Evolutionary conservation across 2,113 vertebrate species (phyloP).

Genomic region (Electrona antarctica): DNA sequence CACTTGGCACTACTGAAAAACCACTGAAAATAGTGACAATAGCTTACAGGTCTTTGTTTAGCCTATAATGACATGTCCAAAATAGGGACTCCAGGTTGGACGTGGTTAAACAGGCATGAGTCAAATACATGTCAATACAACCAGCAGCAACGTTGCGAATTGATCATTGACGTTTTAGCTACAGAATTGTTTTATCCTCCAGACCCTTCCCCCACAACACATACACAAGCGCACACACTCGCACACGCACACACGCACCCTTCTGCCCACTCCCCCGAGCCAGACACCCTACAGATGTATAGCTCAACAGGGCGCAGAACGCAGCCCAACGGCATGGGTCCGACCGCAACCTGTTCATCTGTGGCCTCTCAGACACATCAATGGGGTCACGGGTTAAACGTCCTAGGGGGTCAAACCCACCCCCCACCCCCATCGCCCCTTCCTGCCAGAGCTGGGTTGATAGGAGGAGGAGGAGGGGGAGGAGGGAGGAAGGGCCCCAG

Average conservation of each 20-base stretch:
- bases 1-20: too few species aligned
- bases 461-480: slow-evolving; percentile 47
- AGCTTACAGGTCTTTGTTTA: too few species aligned
- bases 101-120: too few species aligned
- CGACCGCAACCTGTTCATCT: slow-evolving; percentile 64
- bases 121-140: too few species aligned
- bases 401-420: slow-evolving; percentile 63
- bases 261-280: not conserved
- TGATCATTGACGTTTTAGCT: not conserved
- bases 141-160: too few species aligned
- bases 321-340: slow-evolving; percentile 33
- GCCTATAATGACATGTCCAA: not conserved
- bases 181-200: not conserved
- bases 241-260: slow-evolving; percentile 14
- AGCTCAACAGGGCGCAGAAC: slow-evolving; percentile 39
- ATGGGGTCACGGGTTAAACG: slow-evolving; percentile 47
- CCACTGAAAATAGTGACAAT: too few species aligned
- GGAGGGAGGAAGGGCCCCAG: slow-evolving; percentile 42
- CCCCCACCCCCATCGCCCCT: slow-evolving; percentile 51
- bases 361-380: slow-evolving; percentile 50
- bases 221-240: slow-evolving; percentile 9
- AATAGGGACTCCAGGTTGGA: not conserved
- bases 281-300: slow-evolving; percentile 18
- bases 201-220: too few species aligned
- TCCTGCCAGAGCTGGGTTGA: slow-evolving; percentile 70